Base-by-base conservation (phyloP, 2,797 vertebrate species). In the Gobio occitaniae region DNA sequence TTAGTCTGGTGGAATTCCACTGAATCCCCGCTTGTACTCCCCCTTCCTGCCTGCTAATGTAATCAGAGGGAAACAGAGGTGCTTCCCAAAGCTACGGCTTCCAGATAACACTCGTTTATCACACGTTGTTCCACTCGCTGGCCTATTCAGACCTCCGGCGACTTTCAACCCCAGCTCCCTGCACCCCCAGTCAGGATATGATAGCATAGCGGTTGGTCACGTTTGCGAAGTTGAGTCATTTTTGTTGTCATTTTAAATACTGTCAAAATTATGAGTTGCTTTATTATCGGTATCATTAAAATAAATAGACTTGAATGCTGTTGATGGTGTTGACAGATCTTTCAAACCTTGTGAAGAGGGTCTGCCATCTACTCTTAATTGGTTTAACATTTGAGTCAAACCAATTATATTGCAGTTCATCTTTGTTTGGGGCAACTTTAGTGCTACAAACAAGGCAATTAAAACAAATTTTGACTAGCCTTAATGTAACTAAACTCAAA, bases 21-120 rank as follows among this genome's bases (percentile, higher is more conserved):
- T 85, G 90, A 93, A 93, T 94, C 90, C 87, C 69, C 84, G 89
- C 21, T 11, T 85, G 90, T 92, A 92, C 88, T 91, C 72, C 93
- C 93, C 94, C 86, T 97, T 97, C 94, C 94, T 96, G 90, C 93
- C 92, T 93, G 77, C 21, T 92, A 87, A 93, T 94, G 90, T 94
- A 96, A 95, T 93, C 90, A 85, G 81, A 94, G 92, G 93, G 95
- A 96, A 97, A 95, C 91, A 91, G 87, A 92, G 92, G 90, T 72
- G 88, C 93, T 94, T 94, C 95, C 92, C 92, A 94, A 90, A 83
- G 90, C 91, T 90, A 90, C 89, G 89, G 92, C 90, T 92, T 92
- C 87, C 91, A 95, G 93, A 94, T 96, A 96, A 95, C 92, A 90
- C 86, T 92, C 91, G 91, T 95, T 95, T 96, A 95, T 95, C 95